phyloP scores from a whole-genome alignment of 1,140 invertebrate species.

The Atopsyche davidsoni region DNA sequence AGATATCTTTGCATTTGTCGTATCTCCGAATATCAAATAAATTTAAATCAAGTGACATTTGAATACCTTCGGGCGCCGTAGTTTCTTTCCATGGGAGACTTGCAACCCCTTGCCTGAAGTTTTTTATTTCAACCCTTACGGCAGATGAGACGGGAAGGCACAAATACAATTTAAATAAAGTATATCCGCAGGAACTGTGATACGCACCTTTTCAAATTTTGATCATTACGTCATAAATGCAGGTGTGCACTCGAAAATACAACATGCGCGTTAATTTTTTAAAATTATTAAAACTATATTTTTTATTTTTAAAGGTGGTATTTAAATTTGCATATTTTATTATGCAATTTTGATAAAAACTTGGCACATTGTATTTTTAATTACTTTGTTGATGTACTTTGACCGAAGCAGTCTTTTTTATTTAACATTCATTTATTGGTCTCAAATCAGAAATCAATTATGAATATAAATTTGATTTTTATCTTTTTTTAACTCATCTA shows the following conservation, averaged over 20 bases:
- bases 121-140: conserved; percentile 17
- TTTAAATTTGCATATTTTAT: no score
- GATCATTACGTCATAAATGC: conserved; percentile 6
- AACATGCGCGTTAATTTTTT: no score
- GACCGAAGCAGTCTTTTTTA: no score
- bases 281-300: no score
- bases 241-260: conserved; percentile 3
- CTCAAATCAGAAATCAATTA: no score
- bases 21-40: conserved; percentile 16
- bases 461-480: no score
- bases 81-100: conserved; percentile 16
- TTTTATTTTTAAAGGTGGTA: no score
- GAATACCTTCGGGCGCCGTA: conserved; percentile 4
- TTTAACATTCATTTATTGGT: no score
- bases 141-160: conserved; percentile 16
- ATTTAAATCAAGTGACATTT: conserved; percentile 13
- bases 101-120: conserved; percentile 15
- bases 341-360: no score
- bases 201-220: conserved; percentile 16
- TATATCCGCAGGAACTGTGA: conserved; percentile 10
- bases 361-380: no score
- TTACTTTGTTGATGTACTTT: no score
- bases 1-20: background rate
- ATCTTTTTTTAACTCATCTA: no score
- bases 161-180: conserved; percentile 18